A percentile compares a stretch with the other conserved stretches of the same genome.
phyloP scores from a whole-genome alignment of 2,888 invertebrate species.

The Blastobasis lacticolella region DNA sequence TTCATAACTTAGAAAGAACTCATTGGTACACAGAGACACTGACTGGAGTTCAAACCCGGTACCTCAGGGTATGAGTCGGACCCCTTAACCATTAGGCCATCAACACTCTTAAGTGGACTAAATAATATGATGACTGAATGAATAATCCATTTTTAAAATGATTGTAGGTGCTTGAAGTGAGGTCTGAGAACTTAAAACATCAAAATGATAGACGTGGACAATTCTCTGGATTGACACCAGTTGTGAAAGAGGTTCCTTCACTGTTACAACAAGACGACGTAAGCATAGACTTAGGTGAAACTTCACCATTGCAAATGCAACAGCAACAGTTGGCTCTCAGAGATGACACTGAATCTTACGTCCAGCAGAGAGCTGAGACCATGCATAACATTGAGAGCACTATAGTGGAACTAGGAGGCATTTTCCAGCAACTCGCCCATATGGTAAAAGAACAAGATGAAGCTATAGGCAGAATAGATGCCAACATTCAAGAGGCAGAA shows the following conservation, averaged over 20 bases:
- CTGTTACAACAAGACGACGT: slow-evolving; percentile 80
- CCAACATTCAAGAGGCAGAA: slow-evolving; percentile 95
- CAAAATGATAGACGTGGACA: slow-evolving; percentile 95
- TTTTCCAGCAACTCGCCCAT: slow-evolving; percentile 95
- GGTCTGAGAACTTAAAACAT: slow-evolving; percentile 97
- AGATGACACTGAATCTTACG: slow-evolving; percentile 91
- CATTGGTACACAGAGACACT: too few species aligned
- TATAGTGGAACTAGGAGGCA: slow-evolving; percentile 98
- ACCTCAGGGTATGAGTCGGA: too few species aligned
- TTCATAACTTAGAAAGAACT: too few species aligned
- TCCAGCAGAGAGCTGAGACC: slow-evolving; percentile 94
- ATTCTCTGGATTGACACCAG: slow-evolving; percentile 74
- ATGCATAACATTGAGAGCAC: slow-evolving; percentile 99
- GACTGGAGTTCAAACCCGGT: too few species aligned
- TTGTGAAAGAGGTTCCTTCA: slow-evolving; percentile 58
- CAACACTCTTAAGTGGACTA: too few species aligned
- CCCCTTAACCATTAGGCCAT: too few species aligned
- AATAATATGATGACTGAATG: too few species aligned
- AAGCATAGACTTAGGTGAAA: slow-evolving; percentile 88
- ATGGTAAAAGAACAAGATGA: slow-evolving; percentile 99
- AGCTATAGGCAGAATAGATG: slow-evolving; percentile 97
- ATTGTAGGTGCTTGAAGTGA: slow-evolving; percentile 89
- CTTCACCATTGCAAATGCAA: slow-evolving; percentile 59
- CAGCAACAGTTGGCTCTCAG: slow-evolving; percentile 82
- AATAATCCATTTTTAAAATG: too few species aligned